phyloP scores from a whole-genome alignment of 64 coral and sea anemone species.

The Hydrozoanthus tunicans region DNA sequence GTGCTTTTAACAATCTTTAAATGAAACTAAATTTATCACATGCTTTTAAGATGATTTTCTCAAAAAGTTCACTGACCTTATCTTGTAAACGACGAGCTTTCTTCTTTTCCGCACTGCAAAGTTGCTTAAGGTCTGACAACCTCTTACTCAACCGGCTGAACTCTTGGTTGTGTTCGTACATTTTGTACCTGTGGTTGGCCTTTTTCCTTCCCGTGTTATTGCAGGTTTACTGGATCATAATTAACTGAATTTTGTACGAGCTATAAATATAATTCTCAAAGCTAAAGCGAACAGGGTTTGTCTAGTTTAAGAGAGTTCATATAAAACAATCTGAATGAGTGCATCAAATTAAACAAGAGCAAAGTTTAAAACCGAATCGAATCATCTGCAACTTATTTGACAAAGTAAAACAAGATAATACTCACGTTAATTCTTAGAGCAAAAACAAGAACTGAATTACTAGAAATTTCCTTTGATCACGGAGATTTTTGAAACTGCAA shows the following conservation, averaged over 20 bases:
- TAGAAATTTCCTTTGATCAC: neutral
- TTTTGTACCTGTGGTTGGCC: constrained; percentile 9
- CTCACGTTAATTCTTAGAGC: too few species aligned
- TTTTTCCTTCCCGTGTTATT: neutral
- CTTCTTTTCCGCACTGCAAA: constrained; percentile 4
- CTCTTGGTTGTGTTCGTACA: neutral
- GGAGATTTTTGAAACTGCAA: constrained; percentile 6
- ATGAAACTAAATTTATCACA: constrained; percentile 2
- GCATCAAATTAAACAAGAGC: neutral
- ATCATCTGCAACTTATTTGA: constrained; percentile 9
- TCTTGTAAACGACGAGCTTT: constrained; percentile 19
- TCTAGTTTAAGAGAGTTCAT: constrained; percentile 6
- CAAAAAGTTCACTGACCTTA: constrained; percentile 10
- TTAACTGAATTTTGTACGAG: constrained; percentile 6
- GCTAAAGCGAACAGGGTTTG: constrained; percentile 7
- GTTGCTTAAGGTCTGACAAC: neutral
- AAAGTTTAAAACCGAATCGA: neutral
- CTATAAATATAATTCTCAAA: constrained; percentile 3
- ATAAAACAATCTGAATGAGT: constrained; percentile 1
- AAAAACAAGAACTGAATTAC: neutral
- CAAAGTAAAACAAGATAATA: neutral
- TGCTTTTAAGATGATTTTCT: constrained; percentile 20
- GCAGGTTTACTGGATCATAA: neutral
- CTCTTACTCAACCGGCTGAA: neutral
- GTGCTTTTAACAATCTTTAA: constrained; percentile 7